Conservation (phyloP, 2,888 invertebrate genomes). For the Apamea anceps region DNA sequence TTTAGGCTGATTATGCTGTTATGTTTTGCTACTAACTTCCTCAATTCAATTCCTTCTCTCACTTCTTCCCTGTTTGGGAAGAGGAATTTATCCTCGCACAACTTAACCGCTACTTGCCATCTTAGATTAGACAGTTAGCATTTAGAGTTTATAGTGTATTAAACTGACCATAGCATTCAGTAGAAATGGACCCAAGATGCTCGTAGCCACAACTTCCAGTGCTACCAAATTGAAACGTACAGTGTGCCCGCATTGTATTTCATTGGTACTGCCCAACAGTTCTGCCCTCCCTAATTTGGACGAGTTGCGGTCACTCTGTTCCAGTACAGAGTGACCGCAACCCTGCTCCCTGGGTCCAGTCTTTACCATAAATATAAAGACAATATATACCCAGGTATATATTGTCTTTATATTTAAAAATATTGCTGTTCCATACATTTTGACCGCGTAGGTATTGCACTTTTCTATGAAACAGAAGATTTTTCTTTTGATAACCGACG, state of each 20-base stretch:
- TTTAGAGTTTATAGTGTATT: not conserved
- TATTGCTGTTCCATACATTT: no score
- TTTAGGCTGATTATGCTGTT: no score
- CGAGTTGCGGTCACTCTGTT: slow-evolving; percentile 22
- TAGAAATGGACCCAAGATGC: slow-evolving; percentile 3
- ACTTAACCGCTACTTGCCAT: not conserved
- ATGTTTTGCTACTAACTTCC: no score
- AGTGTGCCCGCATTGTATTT: slow-evolving; percentile 29
- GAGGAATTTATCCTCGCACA: not conserved
- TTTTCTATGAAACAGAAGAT: no score
- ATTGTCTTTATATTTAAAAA: slow-evolving; percentile 13
- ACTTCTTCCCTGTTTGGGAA: not conserved
- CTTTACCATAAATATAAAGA: no score
- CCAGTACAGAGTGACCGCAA: no score
- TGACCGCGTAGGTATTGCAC: no score
- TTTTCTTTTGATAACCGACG: no score
- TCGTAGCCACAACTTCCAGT: slow-evolving; percentile 30
- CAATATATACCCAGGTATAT: not conserved
- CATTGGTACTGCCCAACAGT: slow-evolving; percentile 14
- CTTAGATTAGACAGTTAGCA: not conserved
- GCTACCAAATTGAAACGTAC: slow-evolving; percentile 62
- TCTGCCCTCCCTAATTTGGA: slow-evolving; percentile 43
- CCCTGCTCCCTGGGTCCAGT: no score
- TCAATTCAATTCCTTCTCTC: not conserved
- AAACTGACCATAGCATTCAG: slow-evolving; percentile 11